phyloP scores from a whole-genome alignment of 2,113 vertebrate species.

The Pituophis catenifer region DNA sequence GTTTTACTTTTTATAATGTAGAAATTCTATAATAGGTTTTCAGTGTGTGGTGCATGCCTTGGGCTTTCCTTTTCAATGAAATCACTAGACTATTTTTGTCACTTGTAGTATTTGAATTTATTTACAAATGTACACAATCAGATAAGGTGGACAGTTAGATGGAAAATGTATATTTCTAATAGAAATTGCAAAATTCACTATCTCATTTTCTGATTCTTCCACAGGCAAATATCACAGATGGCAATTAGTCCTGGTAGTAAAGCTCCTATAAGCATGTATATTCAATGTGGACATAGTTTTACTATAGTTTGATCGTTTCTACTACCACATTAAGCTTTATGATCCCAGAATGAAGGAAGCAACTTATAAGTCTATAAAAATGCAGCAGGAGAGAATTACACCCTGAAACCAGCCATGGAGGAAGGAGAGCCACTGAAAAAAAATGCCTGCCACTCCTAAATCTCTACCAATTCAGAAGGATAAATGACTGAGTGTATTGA shows the following conservation, averaged over 20 bases:
- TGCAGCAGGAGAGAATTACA: background rate
- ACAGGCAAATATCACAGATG: background rate
- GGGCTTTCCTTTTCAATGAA: background rate
- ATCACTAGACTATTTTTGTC: background rate
- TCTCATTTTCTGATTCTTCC: background rate
- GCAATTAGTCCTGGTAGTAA: background rate
- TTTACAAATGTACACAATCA: background rate
- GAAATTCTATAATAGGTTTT: background rate
- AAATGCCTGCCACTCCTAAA: background rate
- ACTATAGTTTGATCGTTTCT: background rate
- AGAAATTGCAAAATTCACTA: background rate
- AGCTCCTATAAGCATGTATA: background rate
- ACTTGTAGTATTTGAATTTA: background rate
- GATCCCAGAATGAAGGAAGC: background rate
- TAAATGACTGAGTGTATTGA: background rate
- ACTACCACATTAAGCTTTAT: background rate
- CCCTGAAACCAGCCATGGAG: background rate
- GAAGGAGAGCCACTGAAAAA: background rate
- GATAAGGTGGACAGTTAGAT: background rate
- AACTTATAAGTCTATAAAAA: background rate
- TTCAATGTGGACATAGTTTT: background rate
- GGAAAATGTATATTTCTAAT: background rate
- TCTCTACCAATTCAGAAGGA: background rate
- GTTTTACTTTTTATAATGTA: background rate
- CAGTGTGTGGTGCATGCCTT: background rate